Evolutionary conservation across 64 coral and sea anemone species (phyloP).

Genomic region (Stichodactyla helianthus): DNA sequence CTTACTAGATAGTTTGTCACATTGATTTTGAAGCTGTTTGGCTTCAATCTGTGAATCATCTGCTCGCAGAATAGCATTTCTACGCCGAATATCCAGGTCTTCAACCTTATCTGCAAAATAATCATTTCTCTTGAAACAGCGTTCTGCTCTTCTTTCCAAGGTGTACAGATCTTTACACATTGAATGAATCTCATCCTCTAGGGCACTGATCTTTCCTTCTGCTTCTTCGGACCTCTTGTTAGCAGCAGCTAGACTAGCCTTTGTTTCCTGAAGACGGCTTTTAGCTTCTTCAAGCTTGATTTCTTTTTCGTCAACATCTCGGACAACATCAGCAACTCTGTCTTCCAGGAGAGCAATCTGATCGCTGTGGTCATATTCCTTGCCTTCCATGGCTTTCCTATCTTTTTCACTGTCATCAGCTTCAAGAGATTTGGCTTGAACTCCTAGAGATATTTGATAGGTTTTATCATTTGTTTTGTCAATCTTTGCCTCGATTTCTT

Average conservation of each 20-base stretch:
- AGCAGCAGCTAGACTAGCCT: slow-evolving; percentile 16
- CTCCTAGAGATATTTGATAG: background rate
- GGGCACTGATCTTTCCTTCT: slow-evolving; percentile 35
- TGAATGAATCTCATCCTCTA: slow-evolving; percentile 35
- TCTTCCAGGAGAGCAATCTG: slow-evolving; percentile 38
- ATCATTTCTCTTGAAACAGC: slow-evolving; percentile 30
- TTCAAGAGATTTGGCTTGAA: slow-evolving; percentile 32
- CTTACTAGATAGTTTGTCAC: slow-evolving; percentile 47
- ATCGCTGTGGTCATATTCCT: slow-evolving; percentile 51
- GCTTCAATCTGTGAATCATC: slow-evolving; percentile 7
- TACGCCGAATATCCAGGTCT: slow-evolving; percentile 23
- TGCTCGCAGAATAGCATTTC: slow-evolving; percentile 19
- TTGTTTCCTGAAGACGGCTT: slow-evolving; percentile 6
- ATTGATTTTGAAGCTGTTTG: slow-evolving; percentile 26
- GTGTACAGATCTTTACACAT: slow-evolving; percentile 22
- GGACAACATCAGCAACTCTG: slow-evolving; percentile 33
- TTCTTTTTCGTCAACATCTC: slow-evolving; percentile 36
- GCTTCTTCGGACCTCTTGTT: slow-evolving; percentile 25
- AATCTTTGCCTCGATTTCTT: slow-evolving; percentile 26
- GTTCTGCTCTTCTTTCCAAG: slow-evolving; percentile 34
- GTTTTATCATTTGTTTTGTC: background rate
- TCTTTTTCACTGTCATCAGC: slow-evolving; percentile 57
- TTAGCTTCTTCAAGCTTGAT: slow-evolving; percentile 38
- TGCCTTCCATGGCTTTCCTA: slow-evolving; percentile 51
- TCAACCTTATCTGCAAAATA: slow-evolving; percentile 52